Percentiles rank a stretch among this genome's conserved stretches.
Evolutionary conservation across 2,888 invertebrate genomes (phyloP).

Genomic region (Phaedon cochleariae): DNA sequence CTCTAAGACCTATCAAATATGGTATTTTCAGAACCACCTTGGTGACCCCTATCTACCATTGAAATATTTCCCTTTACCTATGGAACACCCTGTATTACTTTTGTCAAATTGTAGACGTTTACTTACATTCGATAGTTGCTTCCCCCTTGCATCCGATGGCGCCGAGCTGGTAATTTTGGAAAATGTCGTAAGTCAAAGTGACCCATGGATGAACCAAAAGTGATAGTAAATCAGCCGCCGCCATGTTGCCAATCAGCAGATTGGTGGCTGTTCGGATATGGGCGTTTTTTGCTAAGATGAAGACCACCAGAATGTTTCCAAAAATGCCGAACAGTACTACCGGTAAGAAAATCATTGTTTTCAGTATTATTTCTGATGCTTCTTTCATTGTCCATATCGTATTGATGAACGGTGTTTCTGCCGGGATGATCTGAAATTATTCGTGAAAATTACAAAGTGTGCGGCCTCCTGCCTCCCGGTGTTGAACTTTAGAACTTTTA

Average conservation of each 20-base stretch:
- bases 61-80: too few species aligned
- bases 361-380: conserved; percentile 68
- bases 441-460: background rate
- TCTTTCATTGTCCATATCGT: conserved; percentile 73
- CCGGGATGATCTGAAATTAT: conserved; percentile 50
- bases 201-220: conserved; percentile 78
- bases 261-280: conserved; percentile 76
- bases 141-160: conserved; percentile 79
- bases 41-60: too few species aligned
- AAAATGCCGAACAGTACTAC: conserved; percentile 72
- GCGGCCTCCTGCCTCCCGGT: too few species aligned
- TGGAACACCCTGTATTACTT: too few species aligned
- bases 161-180: conserved; percentile 80
- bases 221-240: conserved; percentile 73
- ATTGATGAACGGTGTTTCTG: conserved; percentile 65
- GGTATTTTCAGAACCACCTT: too few species aligned
- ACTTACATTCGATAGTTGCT: conserved; percentile 77
- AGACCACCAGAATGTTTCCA: conserved; percentile 72
- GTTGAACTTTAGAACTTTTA: too few species aligned
- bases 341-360: conserved; percentile 68
- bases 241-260: conserved; percentile 78
- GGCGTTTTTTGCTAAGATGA: conserved; percentile 69
- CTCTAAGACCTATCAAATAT: too few species aligned
- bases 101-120: background rate
- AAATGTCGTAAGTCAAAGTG: conserved; percentile 76